These are phyloP conservation scores for Scolopax bukidnonensis DNA, from an alignment of 2,797 vertebrate genomes.

Conservation along the genomic window DNA sequence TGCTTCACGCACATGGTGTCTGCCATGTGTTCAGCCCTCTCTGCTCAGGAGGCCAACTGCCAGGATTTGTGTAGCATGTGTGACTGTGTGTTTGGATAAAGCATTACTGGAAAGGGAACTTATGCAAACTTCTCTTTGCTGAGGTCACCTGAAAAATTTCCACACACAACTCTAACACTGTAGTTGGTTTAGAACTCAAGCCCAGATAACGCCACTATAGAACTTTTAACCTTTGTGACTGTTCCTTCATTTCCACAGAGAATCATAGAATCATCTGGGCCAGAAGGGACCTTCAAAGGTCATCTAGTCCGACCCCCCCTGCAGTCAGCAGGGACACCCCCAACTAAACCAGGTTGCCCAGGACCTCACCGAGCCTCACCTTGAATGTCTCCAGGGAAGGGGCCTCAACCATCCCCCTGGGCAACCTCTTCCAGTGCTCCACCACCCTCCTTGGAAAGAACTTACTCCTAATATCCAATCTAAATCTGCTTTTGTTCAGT, in stretches of 20 bases:
- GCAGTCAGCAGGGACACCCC: no score
- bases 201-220: neutral
- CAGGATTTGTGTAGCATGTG: neutral
- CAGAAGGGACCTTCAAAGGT: no score
- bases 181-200: neutral
- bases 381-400: no score
- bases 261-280: no score
- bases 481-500: no score
- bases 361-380: no score
- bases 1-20: neutral
- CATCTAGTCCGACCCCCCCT: no score
- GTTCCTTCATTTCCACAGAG: neutral
- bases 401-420: no score
- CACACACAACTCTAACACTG: neutral
- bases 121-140: neutral
- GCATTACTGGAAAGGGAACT: neutral
- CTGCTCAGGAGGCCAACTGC: neutral
- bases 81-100: constrained; percentile 6
- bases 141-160: constrained; percentile 25
- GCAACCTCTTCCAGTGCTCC: no score
- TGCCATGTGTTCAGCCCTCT: constrained; percentile 31
- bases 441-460: no score
- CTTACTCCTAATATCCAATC: no score
- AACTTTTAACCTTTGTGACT: neutral
- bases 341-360: no score